A percentile compares a stretch with the other conserved stretches of the same genome.
These are phyloP conservation scores for Protonemura montana DNA, from an alignment of 2,888 invertebrate species.

Conservation along the genomic window DNA sequence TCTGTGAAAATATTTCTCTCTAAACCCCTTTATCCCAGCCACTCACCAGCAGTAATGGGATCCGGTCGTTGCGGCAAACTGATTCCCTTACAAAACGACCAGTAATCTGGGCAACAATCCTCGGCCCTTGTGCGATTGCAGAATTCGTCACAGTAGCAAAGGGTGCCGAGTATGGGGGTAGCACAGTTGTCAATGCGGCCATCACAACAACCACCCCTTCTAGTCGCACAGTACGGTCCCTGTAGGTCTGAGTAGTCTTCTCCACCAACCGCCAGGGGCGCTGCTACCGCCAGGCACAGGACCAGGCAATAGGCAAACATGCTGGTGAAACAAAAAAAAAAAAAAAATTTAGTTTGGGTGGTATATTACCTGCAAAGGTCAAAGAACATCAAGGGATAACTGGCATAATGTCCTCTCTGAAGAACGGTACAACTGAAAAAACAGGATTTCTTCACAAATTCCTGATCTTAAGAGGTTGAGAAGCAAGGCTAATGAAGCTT, in stretches of 20 bases:
- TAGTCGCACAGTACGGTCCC: slow-evolving; percentile 67
- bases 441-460: too few relatives aligned
- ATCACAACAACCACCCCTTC: slow-evolving; percentile 70
- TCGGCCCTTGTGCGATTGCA: slow-evolving; percentile 77
- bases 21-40: background rate
- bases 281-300: slow-evolving; percentile 33
- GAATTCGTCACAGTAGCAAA: slow-evolving; percentile 95
- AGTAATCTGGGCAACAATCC: slow-evolving; percentile 95
- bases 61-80: slow-evolving; percentile 51
- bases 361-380: too few relatives aligned
- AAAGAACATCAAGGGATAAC: too few relatives aligned
- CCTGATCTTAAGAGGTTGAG: too few relatives aligned
- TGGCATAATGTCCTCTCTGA: too few relatives aligned
- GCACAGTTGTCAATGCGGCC: slow-evolving; percentile 83
- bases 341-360: background rate
- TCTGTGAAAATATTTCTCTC: too few relatives aligned
- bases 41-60: background rate
- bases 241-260: slow-evolving; percentile 49
- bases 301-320: slow-evolving; percentile 23
- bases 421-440: too few relatives aligned
- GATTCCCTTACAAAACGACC: slow-evolving; percentile 71
- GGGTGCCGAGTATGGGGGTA: slow-evolving; percentile 79
- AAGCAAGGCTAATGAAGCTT: too few relatives aligned
- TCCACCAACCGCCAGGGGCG: slow-evolving; percentile 41
- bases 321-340: background rate